phyloP scores from a whole-genome alignment of 2,113 vertebrate species.

The Periophthalmodon schlosseri region DNA sequence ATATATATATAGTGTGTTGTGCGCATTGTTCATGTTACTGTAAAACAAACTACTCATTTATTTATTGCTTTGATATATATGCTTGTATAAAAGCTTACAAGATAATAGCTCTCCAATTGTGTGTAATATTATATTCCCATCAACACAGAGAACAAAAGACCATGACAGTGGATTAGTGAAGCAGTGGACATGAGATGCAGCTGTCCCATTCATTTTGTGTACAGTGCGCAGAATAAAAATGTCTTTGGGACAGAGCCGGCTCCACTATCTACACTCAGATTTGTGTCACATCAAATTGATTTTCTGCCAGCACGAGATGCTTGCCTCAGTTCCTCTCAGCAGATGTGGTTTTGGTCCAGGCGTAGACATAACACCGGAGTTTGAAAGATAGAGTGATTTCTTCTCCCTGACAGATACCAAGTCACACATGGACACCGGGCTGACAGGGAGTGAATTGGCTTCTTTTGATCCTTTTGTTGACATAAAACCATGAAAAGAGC shows the following conservation, averaged over 20 bases:
- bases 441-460: conserved; percentile 24
- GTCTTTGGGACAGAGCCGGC: neutral
- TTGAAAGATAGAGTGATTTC: conserved; percentile 28
- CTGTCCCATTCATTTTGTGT: conserved; percentile 3
- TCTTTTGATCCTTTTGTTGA: conserved; percentile 54
- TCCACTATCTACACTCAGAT: conserved; percentile 8
- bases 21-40: neutral
- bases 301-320: conserved; percentile 10
- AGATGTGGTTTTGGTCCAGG: conserved; percentile 11
- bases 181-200: conserved; percentile 3
- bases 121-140: neutral
- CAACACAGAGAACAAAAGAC: neutral
- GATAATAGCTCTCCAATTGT: neutral
- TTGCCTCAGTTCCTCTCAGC: neutral
- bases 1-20: neutral
- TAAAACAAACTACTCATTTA: neutral
- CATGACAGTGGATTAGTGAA: neutral
- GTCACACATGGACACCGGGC: conserved; percentile 9
- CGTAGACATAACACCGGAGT: conserved; percentile 36
- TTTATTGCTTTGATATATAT: conserved; percentile 5
- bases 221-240: conserved; percentile 1
- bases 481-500: conserved; percentile 47
- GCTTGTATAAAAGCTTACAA: neutral
- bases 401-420: neutral
- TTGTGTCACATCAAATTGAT: conserved; percentile 8